Percentiles rank a stretch among this genome's conserved stretches.
phyloP scores from a whole-genome alignment of 2,113 vertebrate species.

The Odocoileus hemionus region DNA sequence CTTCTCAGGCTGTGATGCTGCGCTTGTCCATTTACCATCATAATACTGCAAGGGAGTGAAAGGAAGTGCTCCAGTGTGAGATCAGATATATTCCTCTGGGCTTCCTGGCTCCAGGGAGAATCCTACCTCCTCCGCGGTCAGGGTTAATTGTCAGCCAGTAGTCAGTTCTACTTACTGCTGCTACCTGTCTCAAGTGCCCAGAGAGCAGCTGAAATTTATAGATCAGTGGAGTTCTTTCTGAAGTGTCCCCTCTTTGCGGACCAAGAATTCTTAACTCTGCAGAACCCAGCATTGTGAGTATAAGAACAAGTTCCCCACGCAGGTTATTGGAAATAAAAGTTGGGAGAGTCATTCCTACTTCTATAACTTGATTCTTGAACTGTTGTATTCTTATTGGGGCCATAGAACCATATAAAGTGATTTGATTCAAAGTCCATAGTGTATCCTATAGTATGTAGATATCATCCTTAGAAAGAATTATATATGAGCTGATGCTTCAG shows the following conservation, averaged over 20 bases:
- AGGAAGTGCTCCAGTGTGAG: not conserved
- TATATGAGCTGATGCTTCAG: not conserved
- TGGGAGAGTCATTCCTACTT: not conserved
- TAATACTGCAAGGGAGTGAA: not conserved
- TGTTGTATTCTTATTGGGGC: not conserved
- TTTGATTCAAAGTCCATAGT: not conserved
- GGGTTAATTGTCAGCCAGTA: not conserved
- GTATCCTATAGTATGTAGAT: not conserved
- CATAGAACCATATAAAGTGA: not conserved
- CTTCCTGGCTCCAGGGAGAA: not conserved
- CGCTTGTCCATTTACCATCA: not conserved
- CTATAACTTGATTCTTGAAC: not conserved
- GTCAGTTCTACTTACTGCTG: not conserved
- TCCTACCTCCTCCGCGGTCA: not conserved
- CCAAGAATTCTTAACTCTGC: not conserved
- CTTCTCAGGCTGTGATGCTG: not conserved
- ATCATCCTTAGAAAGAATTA: not conserved
- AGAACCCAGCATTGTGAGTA: not conserved
- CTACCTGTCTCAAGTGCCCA: not conserved
- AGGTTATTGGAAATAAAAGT: not conserved
- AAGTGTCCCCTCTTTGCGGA: not conserved
- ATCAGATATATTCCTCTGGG: not conserved
- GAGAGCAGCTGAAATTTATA: not conserved
- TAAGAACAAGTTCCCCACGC: not conserved
- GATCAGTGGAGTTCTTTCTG: not conserved